Evolutionary conservation across 2,113 vertebrate genomes (phyloP), one percentile per base, ranked within the genome.

Genomic region (Strix uralensis): DNA sequence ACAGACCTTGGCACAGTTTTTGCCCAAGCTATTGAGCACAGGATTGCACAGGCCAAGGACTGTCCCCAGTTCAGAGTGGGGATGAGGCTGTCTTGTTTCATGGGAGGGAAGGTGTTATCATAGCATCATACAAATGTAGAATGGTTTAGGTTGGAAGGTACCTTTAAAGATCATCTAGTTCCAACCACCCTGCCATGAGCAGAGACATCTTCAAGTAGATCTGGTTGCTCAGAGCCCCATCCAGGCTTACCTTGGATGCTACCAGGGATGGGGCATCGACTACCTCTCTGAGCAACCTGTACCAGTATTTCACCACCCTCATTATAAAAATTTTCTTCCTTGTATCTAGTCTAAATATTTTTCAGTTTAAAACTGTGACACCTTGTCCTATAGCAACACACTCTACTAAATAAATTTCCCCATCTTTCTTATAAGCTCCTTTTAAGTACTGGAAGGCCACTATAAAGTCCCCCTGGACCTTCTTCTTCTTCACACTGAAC

Each of bases 291-390:
- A 18, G 40, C 17, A 74, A 7, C 4, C 27, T 40, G 5, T 2
- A 7, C 4, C 22, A 47, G 3, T 2, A 27, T 0, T 0, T 22
- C 57, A 62, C 4, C 34, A 34, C 32, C 10, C 26, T 54, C 26
- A 36, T 0, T 0, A 0, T 15, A 4, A 36, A 84, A 1, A 5
- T 19, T 30, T 23, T 62, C 23, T 71, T 51, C 15, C 15, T 52
- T 30, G 15, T 5, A 6, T 6, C 25, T 12, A 32, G 10, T 27
- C 8, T 38, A 1, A 27, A 47, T 46, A 4, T 34, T 13, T 16
- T 54, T 36, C 5, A 46, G 10, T 42, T 51, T 40, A 42, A 46
- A 46, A 3, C 7, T 16, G 6, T 44, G 3, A 2, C 10, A 12
- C 20, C 47, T 36, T 20, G 10, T 44, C 25, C 32, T 25, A 2